Base-by-base conservation (phyloP, 2,888 invertebrate genomes). In the Chirona hameri region DNA sequence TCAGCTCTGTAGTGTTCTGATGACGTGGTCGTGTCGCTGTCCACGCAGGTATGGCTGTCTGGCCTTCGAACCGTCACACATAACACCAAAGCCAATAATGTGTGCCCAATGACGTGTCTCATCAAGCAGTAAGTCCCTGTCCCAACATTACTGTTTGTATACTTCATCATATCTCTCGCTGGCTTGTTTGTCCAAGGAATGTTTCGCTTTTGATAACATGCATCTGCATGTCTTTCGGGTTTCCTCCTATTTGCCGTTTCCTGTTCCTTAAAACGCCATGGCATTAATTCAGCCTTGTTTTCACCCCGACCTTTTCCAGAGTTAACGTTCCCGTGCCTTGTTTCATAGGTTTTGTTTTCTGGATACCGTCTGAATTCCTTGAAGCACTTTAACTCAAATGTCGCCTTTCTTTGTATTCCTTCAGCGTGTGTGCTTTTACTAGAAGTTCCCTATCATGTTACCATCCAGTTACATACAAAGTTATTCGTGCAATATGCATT, bases 11-110 rank as follows among this genome's bases (percentile, higher is more conserved):
- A 7, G 39, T 39, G 39, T 39, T 39, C 39, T 7, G 2, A n/a
- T 60, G 10, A 24, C 60, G 10, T 52, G 1, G 1, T 52, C 15
- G 21, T 24, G 7, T 60, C 3, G 9, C 9, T 80, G 46, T n/a
- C n/a, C n/a, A 81, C 90, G 87, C 92, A 98, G 98, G 93, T 92
- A 88, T 99, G 99, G 99, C 92, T 98, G 91, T 94, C 95, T 89
- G 96, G 95, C 86, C 91, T 99, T 87, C 92, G 98, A 89, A 92
- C 92, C 90, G 96, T 99, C 89, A 97, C 99, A 85, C 97, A 98
- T 91, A 99, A 98, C 91, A 97, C 96, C 87, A 99, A 98, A 92
- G 97, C 97, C 87, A 98, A 97, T 92, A 99, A 99, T 92, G 93
- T 98, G 87, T 99, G 98, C 89, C 98, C 99, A 83, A 95, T 97